Evolutionary conservation across 2,113 vertebrate genomes (phyloP), one percentile per base, ranked within the genome.

Genomic region (Semnornis frantzii): DNA sequence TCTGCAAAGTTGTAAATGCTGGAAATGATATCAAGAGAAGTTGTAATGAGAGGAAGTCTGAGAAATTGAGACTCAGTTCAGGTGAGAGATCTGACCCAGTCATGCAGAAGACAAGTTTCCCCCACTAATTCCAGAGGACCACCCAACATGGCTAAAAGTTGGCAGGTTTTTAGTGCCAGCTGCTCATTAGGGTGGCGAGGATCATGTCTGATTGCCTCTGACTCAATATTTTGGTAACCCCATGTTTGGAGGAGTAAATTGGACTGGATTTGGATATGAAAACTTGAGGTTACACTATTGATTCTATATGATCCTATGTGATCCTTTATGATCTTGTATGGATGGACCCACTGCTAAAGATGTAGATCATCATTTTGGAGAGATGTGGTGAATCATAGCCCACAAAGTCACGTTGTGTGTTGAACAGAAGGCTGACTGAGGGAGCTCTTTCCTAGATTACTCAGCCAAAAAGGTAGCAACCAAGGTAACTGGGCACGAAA

Each of bases 401-500:
- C n/a, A 37, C 74, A 33, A 63, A 52, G 42, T 71, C 64, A 57
- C 27, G 70, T 44, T 5, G 4, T 52, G 10, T 68, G 16, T 78
- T 68, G 79, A 87, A 50, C 72, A 89, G 89, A 90, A 90, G 79
- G 82, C 69, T 91, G 89, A 23, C 31, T 81, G 42, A 72, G 65
- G 30, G 85, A 87, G 31, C 10, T 20, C 74, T 71, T 80, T 60
- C 82, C 82, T 39, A 28, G 37, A 77, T 89, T 68, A 48, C 48
- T 92, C 72, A 69, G 62, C 78, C 82, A 90, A 55, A 91, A 90
- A 95, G 62, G 82, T 58, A 77, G 60, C 54, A 81, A 75, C 62
- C 69, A 87, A 93, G 85, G 85, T 89, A 91, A 62, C 33, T 7
- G 21, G 70, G 34, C 60, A 78, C 4, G 0, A 87, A 86, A 78